Percentiles rank a stretch among this genome's conserved stretches.
phyloP scores from a whole-genome alignment of 64 coral and sea anemone species.

The Actinia tenebrosa region DNA sequence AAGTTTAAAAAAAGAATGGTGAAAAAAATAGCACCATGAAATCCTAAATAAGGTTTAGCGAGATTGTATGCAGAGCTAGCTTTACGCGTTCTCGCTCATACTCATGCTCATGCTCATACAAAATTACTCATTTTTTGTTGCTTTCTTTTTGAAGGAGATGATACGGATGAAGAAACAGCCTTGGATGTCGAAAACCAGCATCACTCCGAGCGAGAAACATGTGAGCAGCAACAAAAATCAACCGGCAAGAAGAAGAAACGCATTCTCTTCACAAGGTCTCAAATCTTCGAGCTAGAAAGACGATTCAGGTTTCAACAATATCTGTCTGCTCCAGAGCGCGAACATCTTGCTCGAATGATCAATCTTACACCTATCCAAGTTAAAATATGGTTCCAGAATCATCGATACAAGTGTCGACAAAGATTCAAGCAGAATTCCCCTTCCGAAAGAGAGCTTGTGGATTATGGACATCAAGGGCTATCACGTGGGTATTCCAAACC shows the following conservation, averaged over 20 bases:
- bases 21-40: too few relatives aligned
- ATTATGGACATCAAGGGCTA: conserved; percentile 9
- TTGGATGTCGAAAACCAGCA: conserved; percentile 5
- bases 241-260: conserved; percentile 46
- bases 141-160: not conserved
- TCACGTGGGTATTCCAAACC: not conserved
- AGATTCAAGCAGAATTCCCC: conserved; percentile 39
- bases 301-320: conserved; percentile 69
- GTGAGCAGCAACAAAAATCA: not conserved
- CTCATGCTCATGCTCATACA: too few relatives aligned
- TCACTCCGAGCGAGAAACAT: not conserved
- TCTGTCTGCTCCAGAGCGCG: conserved; percentile 67
- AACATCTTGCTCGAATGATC: conserved; percentile 71
- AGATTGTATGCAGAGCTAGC: too few relatives aligned
- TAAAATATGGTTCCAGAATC: conserved; percentile 89
- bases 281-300: conserved; percentile 71
- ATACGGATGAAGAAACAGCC: conserved; percentile 2
- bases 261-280: conserved; percentile 67
- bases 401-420: conserved; percentile 76
- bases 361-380: conserved; percentile 70
- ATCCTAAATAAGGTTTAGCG: too few relatives aligned
- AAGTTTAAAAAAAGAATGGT: too few relatives aligned
- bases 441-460: not conserved
- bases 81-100: too few relatives aligned
- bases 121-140: not conserved